A percentile compares a stretch with the other conserved stretches of the same genome.
phyloP scores from a whole-genome alignment of 2,888 invertebrate genomes.

The Microctonus hyperodae region DNA sequence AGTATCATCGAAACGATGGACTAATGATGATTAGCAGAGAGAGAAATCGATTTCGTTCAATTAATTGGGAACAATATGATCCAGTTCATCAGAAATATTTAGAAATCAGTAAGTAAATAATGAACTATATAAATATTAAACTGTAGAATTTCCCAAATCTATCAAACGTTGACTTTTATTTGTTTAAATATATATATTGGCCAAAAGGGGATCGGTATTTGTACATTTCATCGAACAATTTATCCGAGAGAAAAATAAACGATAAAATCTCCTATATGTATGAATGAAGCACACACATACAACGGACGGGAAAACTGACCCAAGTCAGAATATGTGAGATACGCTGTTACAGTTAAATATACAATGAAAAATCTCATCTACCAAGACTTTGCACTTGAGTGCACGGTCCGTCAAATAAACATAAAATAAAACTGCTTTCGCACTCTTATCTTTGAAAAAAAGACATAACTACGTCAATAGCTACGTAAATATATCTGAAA shows the following conservation, averaged over 20 bases:
- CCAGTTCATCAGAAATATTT: constrained; percentile 92
- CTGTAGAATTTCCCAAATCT: not conserved
- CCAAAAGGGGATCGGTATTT: not conserved
- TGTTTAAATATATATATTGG: too few species aligned
- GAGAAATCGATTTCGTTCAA: constrained; percentile 81
- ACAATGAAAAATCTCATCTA: not conserved
- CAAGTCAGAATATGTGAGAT: not conserved
- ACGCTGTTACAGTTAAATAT: not conserved
- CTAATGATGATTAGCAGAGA: constrained; percentile 82
- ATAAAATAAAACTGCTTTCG: not conserved
- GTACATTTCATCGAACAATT: not conserved
- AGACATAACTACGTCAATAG: not conserved
- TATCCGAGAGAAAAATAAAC: not conserved
- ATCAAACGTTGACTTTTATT: not conserved
- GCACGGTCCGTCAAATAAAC: not conserved
- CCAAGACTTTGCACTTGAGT: not conserved
- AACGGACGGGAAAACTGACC: not conserved
- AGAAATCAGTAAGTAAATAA: constrained; percentile 80
- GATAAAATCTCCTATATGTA: not conserved
- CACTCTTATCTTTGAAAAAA: not conserved
- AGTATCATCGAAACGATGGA: constrained; percentile 73
- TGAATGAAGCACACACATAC: not conserved
- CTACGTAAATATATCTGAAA: not conserved
- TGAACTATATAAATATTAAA: not conserved
- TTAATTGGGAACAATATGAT: constrained; percentile 92